Evolutionary conservation across 2,113 vertebrate genomes (phyloP).

Genomic region (Rhinopomastus cyanomelas): DNA sequence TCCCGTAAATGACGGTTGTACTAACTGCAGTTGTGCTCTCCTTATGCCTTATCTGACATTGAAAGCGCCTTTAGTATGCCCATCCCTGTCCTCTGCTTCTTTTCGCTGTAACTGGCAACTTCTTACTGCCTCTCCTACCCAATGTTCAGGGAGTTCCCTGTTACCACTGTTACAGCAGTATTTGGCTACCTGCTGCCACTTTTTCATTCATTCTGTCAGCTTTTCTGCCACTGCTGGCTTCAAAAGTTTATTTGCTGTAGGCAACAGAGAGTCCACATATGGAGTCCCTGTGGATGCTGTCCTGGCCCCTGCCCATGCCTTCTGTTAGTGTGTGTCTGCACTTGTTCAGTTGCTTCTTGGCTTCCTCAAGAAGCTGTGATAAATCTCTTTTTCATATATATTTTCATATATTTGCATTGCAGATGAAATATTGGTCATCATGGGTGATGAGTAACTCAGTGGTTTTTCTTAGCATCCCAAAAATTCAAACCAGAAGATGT

Average conservation of each 20-base stretch:
- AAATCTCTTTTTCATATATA: slow-evolving; percentile 22
- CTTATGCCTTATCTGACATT: background rate
- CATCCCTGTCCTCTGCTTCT: background rate
- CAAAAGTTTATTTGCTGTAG: slow-evolving; percentile 67
- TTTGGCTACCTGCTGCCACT: slow-evolving; percentile 26
- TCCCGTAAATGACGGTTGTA: background rate
- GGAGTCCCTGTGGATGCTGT: slow-evolving; percentile 59
- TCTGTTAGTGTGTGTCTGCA: slow-evolving; percentile 61
- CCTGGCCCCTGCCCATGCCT: slow-evolving; percentile 64
- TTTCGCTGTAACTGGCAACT: slow-evolving; percentile 1
- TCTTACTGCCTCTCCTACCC: background rate
- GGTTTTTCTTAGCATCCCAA: slow-evolving; percentile 13
- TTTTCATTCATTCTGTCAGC: slow-evolving; percentile 62
- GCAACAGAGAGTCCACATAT: slow-evolving; percentile 60
- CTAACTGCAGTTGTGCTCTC: background rate
- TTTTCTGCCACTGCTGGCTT: slow-evolving; percentile 61
- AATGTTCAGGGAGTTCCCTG: slow-evolving; percentile 38
- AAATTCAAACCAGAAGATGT: slow-evolving; percentile 20
- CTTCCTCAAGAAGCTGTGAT: slow-evolving; percentile 46
- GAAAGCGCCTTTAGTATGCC: background rate
- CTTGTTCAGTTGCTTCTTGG: slow-evolving; percentile 53
- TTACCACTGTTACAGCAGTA: background rate
- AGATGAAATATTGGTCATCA: background rate
- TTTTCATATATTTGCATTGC: slow-evolving; percentile 4
- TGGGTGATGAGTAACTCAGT: background rate